A percentile compares a stretch with the other conserved stretches of the same genome.
Evolutionary conservation across 2,113 vertebrate genomes (phyloP).

Genomic region (Elgaria multicarinata): DNA sequence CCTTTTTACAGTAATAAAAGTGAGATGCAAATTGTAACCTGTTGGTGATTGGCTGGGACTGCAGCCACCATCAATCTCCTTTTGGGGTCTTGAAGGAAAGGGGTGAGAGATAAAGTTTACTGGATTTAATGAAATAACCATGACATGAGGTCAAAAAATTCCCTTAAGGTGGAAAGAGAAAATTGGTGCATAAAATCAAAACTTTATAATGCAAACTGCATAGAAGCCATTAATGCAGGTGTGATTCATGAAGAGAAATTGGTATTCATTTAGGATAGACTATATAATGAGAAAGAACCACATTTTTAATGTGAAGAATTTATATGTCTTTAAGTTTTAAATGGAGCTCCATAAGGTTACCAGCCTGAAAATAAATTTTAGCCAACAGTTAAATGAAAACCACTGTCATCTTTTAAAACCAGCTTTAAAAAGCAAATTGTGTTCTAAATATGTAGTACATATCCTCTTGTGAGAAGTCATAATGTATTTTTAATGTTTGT

Average conservation of each 20-base stretch:
- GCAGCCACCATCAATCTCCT: background rate
- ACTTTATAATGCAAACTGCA: slow-evolving; percentile 52
- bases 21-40: background rate
- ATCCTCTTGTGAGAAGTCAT: slow-evolving; percentile 15
- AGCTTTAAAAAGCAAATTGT: slow-evolving; percentile 48
- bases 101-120: background rate
- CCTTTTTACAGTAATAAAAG: background rate
- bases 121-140: background rate
- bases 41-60: background rate
- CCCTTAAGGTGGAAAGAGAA: slow-evolving; percentile 30
- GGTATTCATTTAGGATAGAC: slow-evolving; percentile 28
- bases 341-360: slow-evolving; percentile 45
- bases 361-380: slow-evolving; percentile 19
- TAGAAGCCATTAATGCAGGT: slow-evolving; percentile 32
- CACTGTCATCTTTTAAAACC: slow-evolving; percentile 25
- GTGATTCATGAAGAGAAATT: slow-evolving; percentile 9
- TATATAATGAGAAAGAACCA: slow-evolving; percentile 47
- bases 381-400: slow-evolving; percentile 16
- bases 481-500: slow-evolving; percentile 50
- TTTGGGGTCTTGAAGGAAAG: background rate
- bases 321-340: slow-evolving; percentile 59
- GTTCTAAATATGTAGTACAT: slow-evolving; percentile 27
- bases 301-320: background rate
- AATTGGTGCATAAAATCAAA: slow-evolving; percentile 35
- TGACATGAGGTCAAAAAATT: slow-evolving; percentile 43